Base-by-base conservation (phyloP, 2,888 invertebrate genomes). In the Campoletis raptor region DNA sequence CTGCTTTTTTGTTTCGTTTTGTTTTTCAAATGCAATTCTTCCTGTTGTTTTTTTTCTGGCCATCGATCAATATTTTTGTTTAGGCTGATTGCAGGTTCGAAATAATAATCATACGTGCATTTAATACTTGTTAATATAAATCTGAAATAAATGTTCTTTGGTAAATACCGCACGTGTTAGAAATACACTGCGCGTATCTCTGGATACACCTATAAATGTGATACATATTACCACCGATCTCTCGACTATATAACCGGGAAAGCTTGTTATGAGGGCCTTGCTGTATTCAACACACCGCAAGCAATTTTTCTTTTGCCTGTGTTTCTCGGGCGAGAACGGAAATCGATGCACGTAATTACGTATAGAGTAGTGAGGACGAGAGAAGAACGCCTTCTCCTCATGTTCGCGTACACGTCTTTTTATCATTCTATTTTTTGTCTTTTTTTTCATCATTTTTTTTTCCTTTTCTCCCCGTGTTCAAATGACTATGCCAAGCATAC, bases 281-380 rank as follows among this genome's bases (percentile, higher is more conserved):
- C 66, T 54, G 80, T 66, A 66, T 80, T 86, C 73, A 30, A 54
- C 66, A 66, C n/a, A 66, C 12, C 61, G 69, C 69, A 67, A 66
- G 74, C 30, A 45, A 66, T 82, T 81, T 78, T 72, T 78, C 66
- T 73, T 45, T 52, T 52, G 40, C 42, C 2, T 57, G 40, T 52
- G 24, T 48, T 69, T 45, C 66, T 70, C 66, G 81, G n/a, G 73
- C 78, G 48, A 78, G 78, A 84, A 83, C 88, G 88, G 89, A 91
- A 91, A 92, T 92, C 91, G 90, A 92, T 91, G 90, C 88, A 88
- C 87, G 90, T 92, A 91, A 92, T 92, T 91, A 92, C 89, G 91
- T 90, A 89, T 89, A 90, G 90, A 90, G 89, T 15, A 87, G 83
- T 82, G 67, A 64, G 61, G 42, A 61, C 24, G 36, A 84, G 76